phyloP scores from a whole-genome alignment of 1,140 invertebrate species.

The Halictus rubicundus region DNA sequence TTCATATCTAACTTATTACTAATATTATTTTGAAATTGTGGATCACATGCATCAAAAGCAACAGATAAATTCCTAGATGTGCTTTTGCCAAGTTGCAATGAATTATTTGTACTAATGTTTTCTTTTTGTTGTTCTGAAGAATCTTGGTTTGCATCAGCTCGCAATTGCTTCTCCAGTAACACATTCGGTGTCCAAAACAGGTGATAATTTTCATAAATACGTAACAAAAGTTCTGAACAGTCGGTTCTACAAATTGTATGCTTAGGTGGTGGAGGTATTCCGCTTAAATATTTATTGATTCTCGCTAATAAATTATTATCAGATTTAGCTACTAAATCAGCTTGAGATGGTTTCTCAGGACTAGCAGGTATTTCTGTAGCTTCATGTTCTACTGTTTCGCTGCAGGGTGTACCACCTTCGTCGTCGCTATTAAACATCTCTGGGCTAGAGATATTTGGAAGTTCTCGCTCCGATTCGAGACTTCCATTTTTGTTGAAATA shows the following conservation, averaged over 20 bases:
- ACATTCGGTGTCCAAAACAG: constrained; percentile 75
- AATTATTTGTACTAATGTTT: constrained; percentile 31
- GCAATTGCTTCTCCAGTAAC: constrained; percentile 44
- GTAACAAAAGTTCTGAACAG: constrained; percentile 82
- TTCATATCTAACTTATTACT: not conserved
- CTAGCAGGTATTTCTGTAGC: constrained; percentile 26
- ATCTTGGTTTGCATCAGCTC: constrained; percentile 55
- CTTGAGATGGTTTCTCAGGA: constrained; percentile 63
- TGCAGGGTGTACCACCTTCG: constrained; percentile 61
- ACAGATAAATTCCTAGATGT: constrained; percentile 67
- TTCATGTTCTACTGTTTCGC: constrained; percentile 18
- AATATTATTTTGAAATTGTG: constrained; percentile 24
- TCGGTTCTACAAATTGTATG: constrained; percentile 83
- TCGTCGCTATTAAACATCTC: constrained; percentile 76
- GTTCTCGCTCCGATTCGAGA: constrained; percentile 18
- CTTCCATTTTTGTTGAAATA: constrained; percentile 54
- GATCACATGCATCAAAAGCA: constrained; percentile 71
- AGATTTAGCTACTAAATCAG: constrained; percentile 68
- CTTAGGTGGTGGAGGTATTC: constrained; percentile 85
- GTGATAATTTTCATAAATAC: constrained; percentile 76
- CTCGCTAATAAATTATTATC: constrained; percentile 65
- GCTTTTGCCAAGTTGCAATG: constrained; percentile 46
- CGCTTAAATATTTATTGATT: constrained; percentile 77
- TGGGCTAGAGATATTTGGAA: constrained; percentile 69
- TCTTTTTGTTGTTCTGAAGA: constrained; percentile 31